These are phyloP conservation scores for Scelioninae gen. 1 DNA, from an alignment of 2,888 invertebrate genomes.

Conservation along the genomic window DNA sequence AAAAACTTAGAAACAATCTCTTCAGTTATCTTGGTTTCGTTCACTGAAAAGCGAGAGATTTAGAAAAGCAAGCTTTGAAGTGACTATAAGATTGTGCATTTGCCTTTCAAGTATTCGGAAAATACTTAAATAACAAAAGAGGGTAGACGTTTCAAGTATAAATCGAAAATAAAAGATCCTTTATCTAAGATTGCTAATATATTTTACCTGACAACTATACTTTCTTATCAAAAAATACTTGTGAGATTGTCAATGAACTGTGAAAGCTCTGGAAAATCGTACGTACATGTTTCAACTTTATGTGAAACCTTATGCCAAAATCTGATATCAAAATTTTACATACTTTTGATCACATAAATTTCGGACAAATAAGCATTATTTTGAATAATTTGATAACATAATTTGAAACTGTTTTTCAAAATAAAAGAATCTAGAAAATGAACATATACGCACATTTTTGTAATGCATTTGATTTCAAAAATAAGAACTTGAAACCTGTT, in stretches of 20 bases:
- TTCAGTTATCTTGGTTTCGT: no score
- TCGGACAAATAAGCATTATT: background rate
- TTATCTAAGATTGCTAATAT: conserved; percentile 1
- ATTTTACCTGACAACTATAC: conserved; percentile 1
- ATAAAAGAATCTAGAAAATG: background rate
- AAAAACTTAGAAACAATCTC: no score
- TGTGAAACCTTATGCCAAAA: conserved; percentile 12
- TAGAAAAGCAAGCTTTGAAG: no score
- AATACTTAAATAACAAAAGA: no score
- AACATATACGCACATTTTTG: conserved; percentile 3
- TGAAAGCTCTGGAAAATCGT: conserved; percentile 7
- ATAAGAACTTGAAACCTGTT: background rate
- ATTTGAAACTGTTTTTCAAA: background rate
- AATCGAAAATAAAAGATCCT: no score
- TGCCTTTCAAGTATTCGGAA: no score
- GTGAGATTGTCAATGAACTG: conserved; percentile 20
- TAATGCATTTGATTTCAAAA: conserved; percentile 11
- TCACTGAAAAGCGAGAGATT: no score
- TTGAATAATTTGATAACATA: background rate
- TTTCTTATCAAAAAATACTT: conserved; percentile 17
- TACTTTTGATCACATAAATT: conserved; percentile 10
- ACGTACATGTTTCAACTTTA: conserved; percentile 12
- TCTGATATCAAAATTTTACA: conserved; percentile 1
- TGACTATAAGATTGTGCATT: no score
- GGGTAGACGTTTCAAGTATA: no score